These are phyloP conservation scores for Mya arenaria DNA, from an alignment of 1,140 invertebrate species.

Conservation along the genomic window DNA sequence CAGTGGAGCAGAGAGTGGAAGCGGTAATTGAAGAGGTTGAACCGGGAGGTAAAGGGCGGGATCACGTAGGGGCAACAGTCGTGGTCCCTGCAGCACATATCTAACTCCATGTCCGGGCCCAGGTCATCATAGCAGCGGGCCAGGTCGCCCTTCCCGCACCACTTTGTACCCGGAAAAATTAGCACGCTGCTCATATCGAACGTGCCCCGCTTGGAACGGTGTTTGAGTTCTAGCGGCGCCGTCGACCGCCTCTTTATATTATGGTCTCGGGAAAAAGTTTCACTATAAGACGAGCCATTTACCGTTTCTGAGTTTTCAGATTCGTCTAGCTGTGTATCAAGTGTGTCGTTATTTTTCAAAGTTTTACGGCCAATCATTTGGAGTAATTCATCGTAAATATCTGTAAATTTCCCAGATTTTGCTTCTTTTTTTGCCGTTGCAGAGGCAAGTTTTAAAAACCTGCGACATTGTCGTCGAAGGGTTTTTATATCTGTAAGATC, in stretches of 20 bases:
- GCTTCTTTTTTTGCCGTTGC: constrained; percentile 9
- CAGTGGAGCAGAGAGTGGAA: constrained; percentile 94
- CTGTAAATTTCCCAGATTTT: constrained; percentile 27
- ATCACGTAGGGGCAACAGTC: constrained; percentile 93
- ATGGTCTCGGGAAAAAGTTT: neutral
- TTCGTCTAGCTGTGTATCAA: too few species aligned
- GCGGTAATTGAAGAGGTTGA: constrained; percentile 91
- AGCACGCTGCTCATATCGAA: constrained; percentile 58
- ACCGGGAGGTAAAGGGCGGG: constrained; percentile 88
- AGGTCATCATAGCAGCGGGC: constrained; percentile 89
- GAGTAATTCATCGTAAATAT: constrained; percentile 42
- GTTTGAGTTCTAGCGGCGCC: neutral
- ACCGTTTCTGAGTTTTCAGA: too few species aligned
- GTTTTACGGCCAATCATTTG: constrained; percentile 16
- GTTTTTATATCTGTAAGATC: constrained; percentile 10
- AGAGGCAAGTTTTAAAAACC: constrained; percentile 18
- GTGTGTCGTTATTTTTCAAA: too few species aligned
- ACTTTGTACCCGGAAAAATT: constrained; percentile 67
- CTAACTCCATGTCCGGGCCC: constrained; percentile 88
- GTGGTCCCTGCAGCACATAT: constrained; percentile 92
- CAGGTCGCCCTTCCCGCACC: constrained; percentile 92
- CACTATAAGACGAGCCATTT: too few species aligned
- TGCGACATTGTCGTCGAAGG: constrained; percentile 14
- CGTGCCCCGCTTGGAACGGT: constrained; percentile 20
- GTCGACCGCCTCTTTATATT: neutral